Conservation (phyloP, 1,140 invertebrate genomes). For the Cecropterus lyciades region DNA sequence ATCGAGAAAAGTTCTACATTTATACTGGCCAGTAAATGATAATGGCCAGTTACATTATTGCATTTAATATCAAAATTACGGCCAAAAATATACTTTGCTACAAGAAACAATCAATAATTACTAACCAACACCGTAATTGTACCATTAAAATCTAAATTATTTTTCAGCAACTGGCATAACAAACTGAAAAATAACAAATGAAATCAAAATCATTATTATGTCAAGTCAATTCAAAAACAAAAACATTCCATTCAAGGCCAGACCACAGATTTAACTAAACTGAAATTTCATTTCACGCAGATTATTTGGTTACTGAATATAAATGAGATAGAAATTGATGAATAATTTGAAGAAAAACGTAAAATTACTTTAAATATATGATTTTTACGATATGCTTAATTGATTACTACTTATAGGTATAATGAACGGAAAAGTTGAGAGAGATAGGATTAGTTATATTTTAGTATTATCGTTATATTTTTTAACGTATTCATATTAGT, state of each 20-base stretch:
- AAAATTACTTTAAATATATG: too few relatives aligned
- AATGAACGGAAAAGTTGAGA: too few relatives aligned
- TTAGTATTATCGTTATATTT: too few relatives aligned
- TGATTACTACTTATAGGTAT: too few relatives aligned
- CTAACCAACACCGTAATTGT: constrained; percentile 38
- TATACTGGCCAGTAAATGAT: constrained; percentile 49
- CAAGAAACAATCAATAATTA: constrained; percentile 34
- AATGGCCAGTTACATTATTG: constrained; percentile 54
- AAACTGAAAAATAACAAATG: constrained; percentile 63
- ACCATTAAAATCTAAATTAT: constrained; percentile 37
- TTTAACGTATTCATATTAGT: too few relatives aligned
- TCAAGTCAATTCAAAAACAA: constrained; percentile 45
- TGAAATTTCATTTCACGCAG: constrained; percentile 21
- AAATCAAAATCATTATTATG: constrained; percentile 43
- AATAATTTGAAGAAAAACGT: too few relatives aligned
- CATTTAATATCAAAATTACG: neutral
- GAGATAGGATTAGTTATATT: too few relatives aligned
- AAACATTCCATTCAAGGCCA: constrained; percentile 39
- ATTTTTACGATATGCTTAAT: too few relatives aligned
- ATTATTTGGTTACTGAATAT: neutral
- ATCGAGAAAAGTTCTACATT: constrained; percentile 36
- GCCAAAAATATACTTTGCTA: constrained; percentile 14
- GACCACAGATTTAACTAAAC: neutral
- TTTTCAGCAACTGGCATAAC: constrained; percentile 61
- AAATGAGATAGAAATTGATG: too few relatives aligned